phyloP scores from a whole-genome alignment of 2,113 vertebrate genomes.

The Percina caprodes region DNA sequence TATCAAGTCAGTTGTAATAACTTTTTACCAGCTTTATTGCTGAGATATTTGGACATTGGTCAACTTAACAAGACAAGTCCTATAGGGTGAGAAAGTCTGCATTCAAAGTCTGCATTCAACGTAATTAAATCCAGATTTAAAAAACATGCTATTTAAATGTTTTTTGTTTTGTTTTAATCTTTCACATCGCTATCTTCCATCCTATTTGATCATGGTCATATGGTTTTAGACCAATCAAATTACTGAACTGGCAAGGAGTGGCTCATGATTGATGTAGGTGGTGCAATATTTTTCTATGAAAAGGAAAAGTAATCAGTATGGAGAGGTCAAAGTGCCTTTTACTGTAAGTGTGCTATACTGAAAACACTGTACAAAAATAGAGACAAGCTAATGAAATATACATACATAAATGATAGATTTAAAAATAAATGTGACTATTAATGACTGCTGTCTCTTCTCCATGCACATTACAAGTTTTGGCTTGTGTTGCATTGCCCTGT shows the following conservation, averaged over 20 bases:
- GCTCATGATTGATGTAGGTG: not conserved
- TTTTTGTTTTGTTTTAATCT: not conserved
- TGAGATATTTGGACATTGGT: not conserved
- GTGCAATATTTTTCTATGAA: not conserved
- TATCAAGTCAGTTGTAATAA: not conserved
- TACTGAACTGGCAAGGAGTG: not conserved
- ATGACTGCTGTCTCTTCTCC: not conserved
- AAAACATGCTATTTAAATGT: not conserved
- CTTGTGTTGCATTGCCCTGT: too few species aligned
- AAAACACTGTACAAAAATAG: not conserved
- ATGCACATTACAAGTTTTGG: not conserved
- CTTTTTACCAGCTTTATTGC: not conserved
- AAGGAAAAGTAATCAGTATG: not conserved
- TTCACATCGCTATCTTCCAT: not conserved
- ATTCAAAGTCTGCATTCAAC: not conserved
- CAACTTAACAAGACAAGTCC: not conserved
- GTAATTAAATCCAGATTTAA: not conserved
- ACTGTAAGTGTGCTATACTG: not conserved
- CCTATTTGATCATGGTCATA: not conserved
- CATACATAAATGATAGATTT: not conserved
- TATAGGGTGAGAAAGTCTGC: too few species aligned
- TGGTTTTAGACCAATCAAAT: not conserved
- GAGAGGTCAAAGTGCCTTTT: not conserved
- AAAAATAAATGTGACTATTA: not conserved
- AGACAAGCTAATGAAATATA: not conserved